These are phyloP conservation scores for Erinaceus europaeus DNA, from an alignment of 2,113 vertebrate genomes.

Conservation along the genomic window DNA sequence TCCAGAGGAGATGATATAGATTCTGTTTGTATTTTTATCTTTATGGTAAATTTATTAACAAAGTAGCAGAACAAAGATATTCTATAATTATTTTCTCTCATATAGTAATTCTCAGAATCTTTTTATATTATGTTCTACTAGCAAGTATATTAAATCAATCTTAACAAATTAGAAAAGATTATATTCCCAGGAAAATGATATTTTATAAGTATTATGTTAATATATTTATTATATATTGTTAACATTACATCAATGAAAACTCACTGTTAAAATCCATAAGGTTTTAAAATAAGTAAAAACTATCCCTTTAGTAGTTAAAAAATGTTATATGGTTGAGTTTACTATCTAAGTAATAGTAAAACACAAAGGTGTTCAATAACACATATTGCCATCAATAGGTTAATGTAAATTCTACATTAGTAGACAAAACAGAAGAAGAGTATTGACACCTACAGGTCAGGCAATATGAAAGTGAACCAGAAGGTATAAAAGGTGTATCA, in stretches of 20 bases:
- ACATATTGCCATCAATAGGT: neutral
- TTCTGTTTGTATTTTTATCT: conserved; percentile 52
- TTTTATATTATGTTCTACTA: neutral
- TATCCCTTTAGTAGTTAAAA: conserved; percentile 9
- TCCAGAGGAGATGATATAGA: neutral
- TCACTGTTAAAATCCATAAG: conserved; percentile 20
- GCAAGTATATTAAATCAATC: neutral
- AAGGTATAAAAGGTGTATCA: neutral
- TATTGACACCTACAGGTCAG: neutral
- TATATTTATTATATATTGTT: neutral
- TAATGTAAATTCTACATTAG: conserved; percentile 16
- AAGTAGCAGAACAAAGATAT: conserved; percentile 1
- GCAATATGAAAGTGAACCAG: neutral
- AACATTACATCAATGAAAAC: too few species aligned
- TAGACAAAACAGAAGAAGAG: neutral
- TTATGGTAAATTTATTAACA: conserved; percentile 29
- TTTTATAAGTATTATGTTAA: neutral
- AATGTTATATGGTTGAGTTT: conserved; percentile 19
- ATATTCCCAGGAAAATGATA: neutral
- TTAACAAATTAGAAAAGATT: conserved; percentile 18
- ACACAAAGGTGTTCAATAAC: conserved; percentile 8
- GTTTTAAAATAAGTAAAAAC: conserved; percentile 39
- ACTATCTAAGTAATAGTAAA: conserved; percentile 36
- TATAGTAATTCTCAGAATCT: neutral
- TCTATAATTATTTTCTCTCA: neutral